A percentile compares a stretch with the other conserved stretches of the same genome.
Conservation (phyloP, 2,113 vertebrate species). For the Tenrec ecaudatus region DNA sequence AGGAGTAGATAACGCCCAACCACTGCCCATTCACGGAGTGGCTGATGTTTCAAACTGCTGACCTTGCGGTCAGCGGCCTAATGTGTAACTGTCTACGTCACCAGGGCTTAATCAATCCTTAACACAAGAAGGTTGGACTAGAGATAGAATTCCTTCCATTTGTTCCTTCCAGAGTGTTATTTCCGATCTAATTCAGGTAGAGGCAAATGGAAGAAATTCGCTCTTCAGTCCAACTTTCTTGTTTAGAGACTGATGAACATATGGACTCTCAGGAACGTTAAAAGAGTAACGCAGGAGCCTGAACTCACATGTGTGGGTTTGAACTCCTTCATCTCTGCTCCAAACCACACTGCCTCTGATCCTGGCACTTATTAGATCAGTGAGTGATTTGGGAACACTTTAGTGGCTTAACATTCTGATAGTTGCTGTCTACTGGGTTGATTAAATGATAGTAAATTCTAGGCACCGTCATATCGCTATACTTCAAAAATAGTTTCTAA, state of each 20-base stretch:
- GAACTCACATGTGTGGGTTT: not conserved
- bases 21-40: no score
- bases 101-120: no score
- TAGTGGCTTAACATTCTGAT: not conserved
- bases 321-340: not conserved
- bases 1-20: no score
- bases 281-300: not conserved
- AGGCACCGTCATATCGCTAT: not conserved
- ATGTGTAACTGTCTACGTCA: no score
- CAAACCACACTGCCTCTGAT: not conserved
- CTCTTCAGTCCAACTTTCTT: not conserved
- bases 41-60: no score
- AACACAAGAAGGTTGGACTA: no score
- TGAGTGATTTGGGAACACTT: constrained; percentile 24
- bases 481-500: not conserved
- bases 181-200: not conserved
- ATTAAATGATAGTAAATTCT: not conserved
- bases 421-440: not conserved
- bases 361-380: constrained; percentile 11
- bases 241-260: not conserved
- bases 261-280: not conserved
- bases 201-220: not conserved
- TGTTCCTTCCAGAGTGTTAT: no score
- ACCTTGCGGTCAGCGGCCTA: no score
- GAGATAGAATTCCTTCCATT: no score